phyloP scores from a whole-genome alignment of 2,797 vertebrate species.

The Streptopelia turtur region DNA sequence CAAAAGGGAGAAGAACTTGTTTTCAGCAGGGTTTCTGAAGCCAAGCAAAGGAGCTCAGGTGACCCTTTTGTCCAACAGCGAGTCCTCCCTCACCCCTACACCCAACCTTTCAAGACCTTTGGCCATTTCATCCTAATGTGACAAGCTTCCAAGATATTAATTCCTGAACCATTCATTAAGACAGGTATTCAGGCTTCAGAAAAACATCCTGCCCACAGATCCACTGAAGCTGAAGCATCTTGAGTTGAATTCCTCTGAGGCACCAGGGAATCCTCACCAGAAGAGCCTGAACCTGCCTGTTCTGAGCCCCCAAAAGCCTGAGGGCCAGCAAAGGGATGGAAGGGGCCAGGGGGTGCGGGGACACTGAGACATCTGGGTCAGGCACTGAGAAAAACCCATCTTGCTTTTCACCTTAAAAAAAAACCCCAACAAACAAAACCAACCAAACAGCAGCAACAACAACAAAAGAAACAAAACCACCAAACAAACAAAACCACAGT shows the following conservation, averaged over 20 bases:
- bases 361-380: neutral
- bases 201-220: neutral
- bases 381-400: neutral
- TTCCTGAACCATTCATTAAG: neutral
- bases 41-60: neutral
- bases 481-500: no score
- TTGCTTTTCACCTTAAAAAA: neutral
- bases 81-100: neutral
- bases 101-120: neutral
- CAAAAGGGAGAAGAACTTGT: neutral
- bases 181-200: neutral
- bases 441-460: no score
- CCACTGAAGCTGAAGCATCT: rapidly evolving
- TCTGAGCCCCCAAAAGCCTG: neutral
- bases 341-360: neutral
- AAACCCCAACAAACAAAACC: no score
- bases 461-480: no score
- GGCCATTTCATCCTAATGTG: neutral
- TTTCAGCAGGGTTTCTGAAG: neutral
- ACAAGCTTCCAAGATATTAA: neutral
- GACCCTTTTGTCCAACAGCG: neutral
- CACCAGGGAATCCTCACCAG: neutral
- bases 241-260: neutral
- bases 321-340: neutral
- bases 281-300: neutral